These are phyloP conservation scores for Drosophila mayri DNA, from an alignment of 1,140 invertebrate genomes.

Conservation along the genomic window DNA sequence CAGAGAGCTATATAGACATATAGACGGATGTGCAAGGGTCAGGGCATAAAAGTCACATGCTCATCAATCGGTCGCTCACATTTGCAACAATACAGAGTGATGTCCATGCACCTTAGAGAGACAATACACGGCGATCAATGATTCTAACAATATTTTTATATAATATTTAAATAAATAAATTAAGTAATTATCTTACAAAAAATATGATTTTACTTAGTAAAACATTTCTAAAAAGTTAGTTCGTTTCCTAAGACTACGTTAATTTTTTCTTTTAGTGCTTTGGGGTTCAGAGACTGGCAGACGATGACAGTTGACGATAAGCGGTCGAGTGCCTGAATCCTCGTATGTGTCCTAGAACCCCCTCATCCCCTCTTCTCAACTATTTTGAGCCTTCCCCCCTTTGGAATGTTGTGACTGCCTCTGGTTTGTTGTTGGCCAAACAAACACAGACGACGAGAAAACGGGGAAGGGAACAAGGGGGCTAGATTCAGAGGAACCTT, in stretches of 20 bases:
- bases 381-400: not conserved
- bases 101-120: conserved; percentile 71
- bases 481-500: conserved; percentile 14
- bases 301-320: conserved; percentile 73
- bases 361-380: not conserved
- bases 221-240: too few relatives aligned
- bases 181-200: too few relatives aligned
- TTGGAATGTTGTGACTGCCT: conserved; percentile 62
- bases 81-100: conserved; percentile 44
- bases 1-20: conserved; percentile 16
- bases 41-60: conserved; percentile 37
- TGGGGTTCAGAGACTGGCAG: conserved; percentile 44
- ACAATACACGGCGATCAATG: not conserved
- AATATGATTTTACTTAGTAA: too few relatives aligned
- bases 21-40: conserved; percentile 9
- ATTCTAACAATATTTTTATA: too few relatives aligned
- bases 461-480: not conserved
- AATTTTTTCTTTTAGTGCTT: not conserved
- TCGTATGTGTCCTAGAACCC: conserved; percentile 13
- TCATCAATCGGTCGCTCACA: conserved; percentile 74
- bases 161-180: too few relatives aligned
- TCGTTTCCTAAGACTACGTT: not conserved
- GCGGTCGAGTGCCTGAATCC: conserved; percentile 60
- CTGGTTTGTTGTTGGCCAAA: conserved; percentile 64
- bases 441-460: conserved; percentile 30